Percentiles rank a stretch among this genome's conserved stretches.
phyloP scores from a whole-genome alignment of 2,113 vertebrate species.

The Callospermophilus lateralis region DNA sequence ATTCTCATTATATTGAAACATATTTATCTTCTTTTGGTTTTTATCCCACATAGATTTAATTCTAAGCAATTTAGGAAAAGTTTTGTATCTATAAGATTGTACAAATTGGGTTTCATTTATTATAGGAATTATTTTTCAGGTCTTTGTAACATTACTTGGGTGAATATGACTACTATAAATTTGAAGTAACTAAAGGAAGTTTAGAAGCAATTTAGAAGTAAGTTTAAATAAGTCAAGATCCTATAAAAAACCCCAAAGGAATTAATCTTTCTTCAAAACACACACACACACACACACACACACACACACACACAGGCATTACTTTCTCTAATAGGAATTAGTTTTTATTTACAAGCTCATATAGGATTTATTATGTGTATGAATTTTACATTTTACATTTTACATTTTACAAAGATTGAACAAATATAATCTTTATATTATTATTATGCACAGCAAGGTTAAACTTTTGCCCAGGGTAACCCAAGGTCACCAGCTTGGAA shows the following conservation, averaged over 20 bases:
- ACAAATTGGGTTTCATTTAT: neutral
- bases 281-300: neutral
- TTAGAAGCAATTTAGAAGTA: conserved; percentile 33
- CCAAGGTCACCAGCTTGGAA: neutral
- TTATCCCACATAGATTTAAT: neutral
- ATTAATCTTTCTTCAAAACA: neutral
- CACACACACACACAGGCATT: neutral
- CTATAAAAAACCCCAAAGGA: neutral
- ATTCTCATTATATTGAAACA: neutral
- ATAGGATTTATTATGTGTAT: neutral
- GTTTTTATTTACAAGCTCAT: conserved; percentile 16
- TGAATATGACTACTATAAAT: neutral
- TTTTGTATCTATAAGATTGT: neutral
- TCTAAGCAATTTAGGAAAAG: neutral
- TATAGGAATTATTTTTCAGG: neutral
- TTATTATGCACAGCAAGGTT: neutral
- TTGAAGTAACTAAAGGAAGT: neutral
- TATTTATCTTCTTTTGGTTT: neutral
- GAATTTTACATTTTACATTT: no score
- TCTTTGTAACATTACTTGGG: neutral
- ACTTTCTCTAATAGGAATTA: neutral
- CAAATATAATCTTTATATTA: neutral
- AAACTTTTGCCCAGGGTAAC: neutral
- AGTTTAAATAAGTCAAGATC: neutral
- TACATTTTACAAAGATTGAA: neutral